Conservation (phyloP, 2,113 vertebrate species). For the Psilopogon haemacephalus region DNA sequence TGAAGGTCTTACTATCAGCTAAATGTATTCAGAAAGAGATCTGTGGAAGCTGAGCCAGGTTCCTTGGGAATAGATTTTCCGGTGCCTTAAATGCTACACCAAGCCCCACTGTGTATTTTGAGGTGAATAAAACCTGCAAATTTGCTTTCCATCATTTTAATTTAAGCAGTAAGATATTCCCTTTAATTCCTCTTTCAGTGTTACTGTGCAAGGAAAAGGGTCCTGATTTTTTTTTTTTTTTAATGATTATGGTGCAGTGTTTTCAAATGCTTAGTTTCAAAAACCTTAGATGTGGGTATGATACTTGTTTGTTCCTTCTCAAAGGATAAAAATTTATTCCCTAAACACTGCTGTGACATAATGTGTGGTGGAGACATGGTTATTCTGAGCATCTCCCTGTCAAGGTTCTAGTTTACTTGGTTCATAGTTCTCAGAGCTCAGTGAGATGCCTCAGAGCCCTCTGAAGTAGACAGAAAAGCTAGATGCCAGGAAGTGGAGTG, state of each 20-base stretch:
- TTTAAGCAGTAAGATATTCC: not conserved
- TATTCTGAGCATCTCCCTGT: not conserved
- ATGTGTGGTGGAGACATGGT: not conserved
- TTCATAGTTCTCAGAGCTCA: not conserved
- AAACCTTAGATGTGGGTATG: not conserved
- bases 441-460: not conserved
- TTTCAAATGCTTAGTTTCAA: not conserved
- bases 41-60: not conserved
- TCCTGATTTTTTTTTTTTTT: not conserved
- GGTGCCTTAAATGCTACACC: not conserved
- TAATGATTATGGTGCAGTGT: not conserved
- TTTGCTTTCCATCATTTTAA: not conserved
- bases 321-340: not conserved
- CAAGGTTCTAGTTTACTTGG: not conserved
- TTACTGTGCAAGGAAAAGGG: not conserved
- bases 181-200: not conserved
- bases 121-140: not conserved
- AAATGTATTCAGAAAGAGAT: not conserved
- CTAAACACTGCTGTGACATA: not conserved
- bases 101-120: not conserved
- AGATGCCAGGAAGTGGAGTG: not conserved
- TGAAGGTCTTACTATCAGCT: not conserved
- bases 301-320: not conserved
- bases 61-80: not conserved
- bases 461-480: not conserved